Conservation (phyloP, 23 tunicate species). For the Diplosoma virens region DNA sequence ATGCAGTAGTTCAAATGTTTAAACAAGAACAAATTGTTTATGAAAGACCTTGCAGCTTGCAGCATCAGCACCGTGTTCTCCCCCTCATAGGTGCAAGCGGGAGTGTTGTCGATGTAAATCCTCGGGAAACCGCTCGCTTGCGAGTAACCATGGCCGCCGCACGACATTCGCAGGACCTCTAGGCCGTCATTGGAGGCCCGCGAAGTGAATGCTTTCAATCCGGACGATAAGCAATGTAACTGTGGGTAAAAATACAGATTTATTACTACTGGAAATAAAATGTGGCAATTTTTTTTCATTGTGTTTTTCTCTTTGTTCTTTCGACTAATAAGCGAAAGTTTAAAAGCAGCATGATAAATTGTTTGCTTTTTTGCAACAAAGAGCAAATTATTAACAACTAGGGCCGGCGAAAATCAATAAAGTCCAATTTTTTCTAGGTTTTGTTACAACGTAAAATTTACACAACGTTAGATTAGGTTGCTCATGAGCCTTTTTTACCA, state of each 20-base stretch:
- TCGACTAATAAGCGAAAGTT: too few species aligned
- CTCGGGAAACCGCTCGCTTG: constrained; percentile 69
- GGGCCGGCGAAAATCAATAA: too few species aligned
- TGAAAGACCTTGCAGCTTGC: constrained; percentile 62
- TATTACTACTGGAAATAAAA: background rate
- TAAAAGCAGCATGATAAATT: too few species aligned
- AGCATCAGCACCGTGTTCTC: constrained; percentile 72
- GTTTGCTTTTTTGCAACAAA: too few species aligned
- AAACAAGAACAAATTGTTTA: background rate
- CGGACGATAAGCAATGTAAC: constrained; percentile 66
- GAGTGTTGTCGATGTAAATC: constrained; percentile 47
- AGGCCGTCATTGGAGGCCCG: constrained; percentile 33
- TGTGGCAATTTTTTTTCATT: too few species aligned
- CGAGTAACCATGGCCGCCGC: constrained; percentile 85
- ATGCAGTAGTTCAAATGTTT: background rate
- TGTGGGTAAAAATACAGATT: too few species aligned
- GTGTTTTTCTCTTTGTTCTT: too few species aligned
- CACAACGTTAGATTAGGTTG: too few species aligned
- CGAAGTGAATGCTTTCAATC: constrained; percentile 73
- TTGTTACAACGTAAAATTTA: too few species aligned
- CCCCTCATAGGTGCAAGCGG: constrained; percentile 70
- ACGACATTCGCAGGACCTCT: constrained; percentile 68
- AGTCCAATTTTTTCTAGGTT: too few species aligned
- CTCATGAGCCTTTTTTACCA: too few species aligned
- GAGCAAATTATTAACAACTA: too few species aligned